Percentiles rank a stretch among this genome's conserved stretches.
Conservation (phyloP, 2,888 invertebrate species). For the Dimorphilus gyrociliatus region DNA sequence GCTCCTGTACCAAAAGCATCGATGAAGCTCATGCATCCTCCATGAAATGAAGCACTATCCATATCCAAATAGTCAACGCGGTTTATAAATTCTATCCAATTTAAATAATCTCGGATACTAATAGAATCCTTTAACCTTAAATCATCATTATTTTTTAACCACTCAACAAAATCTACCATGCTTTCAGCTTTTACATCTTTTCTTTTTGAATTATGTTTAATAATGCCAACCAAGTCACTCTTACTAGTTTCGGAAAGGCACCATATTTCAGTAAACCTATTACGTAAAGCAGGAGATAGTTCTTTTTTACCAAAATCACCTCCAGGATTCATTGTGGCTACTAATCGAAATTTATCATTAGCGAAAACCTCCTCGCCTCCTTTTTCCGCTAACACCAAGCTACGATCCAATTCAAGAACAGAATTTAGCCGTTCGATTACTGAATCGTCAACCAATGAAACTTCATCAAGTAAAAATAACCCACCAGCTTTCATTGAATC, state of each 20-base stretch:
- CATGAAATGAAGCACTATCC: conserved; percentile 53
- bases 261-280: conserved; percentile 98
- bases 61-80: conserved; percentile 27
- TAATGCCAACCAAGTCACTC: conserved; percentile 60
- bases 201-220: conserved; percentile 55
- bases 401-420: conserved; percentile 76
- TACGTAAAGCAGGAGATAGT: conserved; percentile 84
- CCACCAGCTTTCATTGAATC: conserved; percentile 70
- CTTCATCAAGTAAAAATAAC: conserved; percentile 90
- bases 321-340: conserved; percentile 98
- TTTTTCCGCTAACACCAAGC: conserved; percentile 75
- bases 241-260: conserved; percentile 47
- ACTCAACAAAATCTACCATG: conserved; percentile 63
- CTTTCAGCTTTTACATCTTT: conserved; percentile 44
- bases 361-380: conserved; percentile 44
- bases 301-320: conserved; percentile 99
- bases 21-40: conserved; percentile 72
- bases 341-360: conserved; percentile 59
- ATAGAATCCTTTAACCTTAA: conserved; percentile 50
- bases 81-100: conserved; percentile 82
- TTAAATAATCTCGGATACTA: conserved; percentile 75
- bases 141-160: conserved; percentile 51
- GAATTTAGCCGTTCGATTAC: conserved; percentile 93
- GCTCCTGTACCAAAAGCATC: conserved; percentile 80
- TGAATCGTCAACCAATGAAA: conserved; percentile 93